A percentile compares a stretch with the other conserved stretches of the same genome.
These are phyloP conservation scores for Montipora efflorescens DNA, from an alignment of 64 coral and sea anemone genomes.

Conservation along the genomic window DNA sequence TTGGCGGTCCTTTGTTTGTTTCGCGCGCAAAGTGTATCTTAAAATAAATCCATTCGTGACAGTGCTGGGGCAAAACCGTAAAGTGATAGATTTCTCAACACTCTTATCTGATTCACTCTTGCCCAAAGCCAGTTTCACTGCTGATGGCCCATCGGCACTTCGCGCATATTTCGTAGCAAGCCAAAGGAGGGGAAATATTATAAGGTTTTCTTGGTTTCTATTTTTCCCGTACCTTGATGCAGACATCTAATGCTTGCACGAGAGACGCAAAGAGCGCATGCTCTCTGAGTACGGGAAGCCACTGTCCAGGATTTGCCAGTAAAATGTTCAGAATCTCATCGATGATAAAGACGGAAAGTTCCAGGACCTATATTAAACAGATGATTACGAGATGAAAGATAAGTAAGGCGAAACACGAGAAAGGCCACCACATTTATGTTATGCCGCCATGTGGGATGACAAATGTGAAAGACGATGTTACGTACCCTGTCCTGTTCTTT, in stretches of 20 bases:
- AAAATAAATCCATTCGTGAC: no score
- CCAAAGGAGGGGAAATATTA: no score
- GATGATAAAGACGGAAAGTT: constrained; percentile 88
- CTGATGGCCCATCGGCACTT: no score
- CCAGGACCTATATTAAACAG: constrained; percentile 61
- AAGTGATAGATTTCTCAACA: no score
- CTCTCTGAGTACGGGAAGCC: constrained; percentile 94
- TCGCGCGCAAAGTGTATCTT: no score
- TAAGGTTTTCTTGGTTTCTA: no score
- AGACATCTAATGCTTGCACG: constrained; percentile 81
- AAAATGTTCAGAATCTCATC: constrained; percentile 95
- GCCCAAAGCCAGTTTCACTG: no score
- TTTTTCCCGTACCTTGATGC: constrained; percentile 75
- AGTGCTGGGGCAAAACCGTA: no score
- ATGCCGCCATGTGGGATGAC: background rate
- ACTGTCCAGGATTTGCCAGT: constrained; percentile 87
- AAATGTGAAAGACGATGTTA: background rate
- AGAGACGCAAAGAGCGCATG: constrained; percentile 96
- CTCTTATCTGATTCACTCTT: no score
- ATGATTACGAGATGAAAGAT: background rate
- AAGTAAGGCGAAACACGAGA: background rate
- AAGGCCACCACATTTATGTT: no score
- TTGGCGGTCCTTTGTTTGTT: no score
- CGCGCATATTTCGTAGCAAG: no score
- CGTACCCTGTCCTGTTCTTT: constrained; percentile 83